Percentiles rank a stretch among this genome's conserved stretches.
Conservation (phyloP, 2,888 invertebrate species). For the Thyatira batis region DNA sequence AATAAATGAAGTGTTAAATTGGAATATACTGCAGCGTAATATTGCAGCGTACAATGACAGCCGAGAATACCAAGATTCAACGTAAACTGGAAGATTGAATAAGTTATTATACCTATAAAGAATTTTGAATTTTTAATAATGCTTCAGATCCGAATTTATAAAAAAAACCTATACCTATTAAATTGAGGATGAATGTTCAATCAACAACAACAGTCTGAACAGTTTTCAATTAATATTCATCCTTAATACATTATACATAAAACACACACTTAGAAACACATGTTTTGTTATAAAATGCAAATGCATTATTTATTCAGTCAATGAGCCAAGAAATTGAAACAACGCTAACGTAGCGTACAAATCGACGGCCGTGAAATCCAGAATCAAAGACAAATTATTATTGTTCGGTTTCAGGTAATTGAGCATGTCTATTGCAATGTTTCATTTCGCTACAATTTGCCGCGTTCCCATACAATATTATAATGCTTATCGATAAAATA, state of each 20-base stretch:
- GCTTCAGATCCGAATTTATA: too few species aligned
- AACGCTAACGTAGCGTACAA: slow-evolving; percentile 17
- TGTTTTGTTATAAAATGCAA: not conserved
- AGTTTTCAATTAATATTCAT: not conserved
- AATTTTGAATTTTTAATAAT: too few species aligned
- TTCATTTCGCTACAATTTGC: slow-evolving; percentile 19
- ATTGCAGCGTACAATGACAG: too few species aligned
- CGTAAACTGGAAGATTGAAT: too few species aligned
- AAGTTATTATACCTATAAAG: too few species aligned
- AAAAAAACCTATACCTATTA: too few species aligned
- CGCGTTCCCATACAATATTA: slow-evolving; percentile 23
- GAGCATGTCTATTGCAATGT: slow-evolving; percentile 25
- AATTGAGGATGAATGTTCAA: too few species aligned
- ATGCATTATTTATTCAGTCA: slow-evolving; percentile 7
- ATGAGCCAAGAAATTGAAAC: slow-evolving; percentile 39
- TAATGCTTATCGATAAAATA: slow-evolving; percentile 29
- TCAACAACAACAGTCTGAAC: too few species aligned
- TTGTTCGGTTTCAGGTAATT: slow-evolving; percentile 23
- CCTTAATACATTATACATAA: not conserved
- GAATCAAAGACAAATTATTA: slow-evolving; percentile 13
- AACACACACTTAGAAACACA: not conserved
- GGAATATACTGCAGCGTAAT: too few species aligned
- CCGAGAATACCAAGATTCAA: too few species aligned
- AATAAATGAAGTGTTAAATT: too few species aligned
- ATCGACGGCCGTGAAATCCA: slow-evolving; percentile 8